A percentile compares a stretch with the other conserved stretches of the same genome.
Evolutionary conservation across 2,888 invertebrate genomes (phyloP).

Genomic region (Leptothorax acervorum): DNA sequence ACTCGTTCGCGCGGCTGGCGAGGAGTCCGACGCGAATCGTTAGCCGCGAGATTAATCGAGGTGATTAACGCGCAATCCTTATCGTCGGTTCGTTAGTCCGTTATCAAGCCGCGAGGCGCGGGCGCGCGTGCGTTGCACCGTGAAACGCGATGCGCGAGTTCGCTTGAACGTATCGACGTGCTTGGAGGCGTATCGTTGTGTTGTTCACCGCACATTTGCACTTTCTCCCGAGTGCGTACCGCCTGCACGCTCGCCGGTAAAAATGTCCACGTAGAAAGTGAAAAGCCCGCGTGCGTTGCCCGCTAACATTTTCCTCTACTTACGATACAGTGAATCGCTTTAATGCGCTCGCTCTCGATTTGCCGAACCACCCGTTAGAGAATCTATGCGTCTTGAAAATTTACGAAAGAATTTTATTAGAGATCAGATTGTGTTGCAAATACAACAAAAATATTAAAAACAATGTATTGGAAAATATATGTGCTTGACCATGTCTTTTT

Average conservation of each 20-base stretch:
- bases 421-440: not conserved
- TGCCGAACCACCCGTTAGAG: not conserved
- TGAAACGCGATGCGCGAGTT: constrained; percentile 26
- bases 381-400: constrained; percentile 10
- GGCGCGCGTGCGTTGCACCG: constrained; percentile 6
- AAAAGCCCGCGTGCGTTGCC: constrained; percentile 66
- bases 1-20: not conserved
- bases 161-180: not conserved
- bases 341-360: constrained; percentile 22
- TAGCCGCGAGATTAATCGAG: constrained; percentile 42
- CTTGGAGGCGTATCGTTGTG: not conserved
- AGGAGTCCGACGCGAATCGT: constrained; percentile 34
- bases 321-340: constrained; percentile 18
- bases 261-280: constrained; percentile 77
- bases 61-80: constrained; percentile 46
- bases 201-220: constrained; percentile 36
- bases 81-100: constrained; percentile 36
- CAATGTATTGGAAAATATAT: not conserved
- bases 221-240: constrained; percentile 75
- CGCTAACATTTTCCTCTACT: constrained; percentile 41
- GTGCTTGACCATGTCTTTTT: not conserved
- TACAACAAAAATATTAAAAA: not conserved
- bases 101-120: constrained; percentile 14
- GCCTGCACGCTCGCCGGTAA: constrained; percentile 65
- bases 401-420: not conserved